phyloP scores from a whole-genome alignment of 1,140 invertebrate species.

The Parapsyche elsis region DNA sequence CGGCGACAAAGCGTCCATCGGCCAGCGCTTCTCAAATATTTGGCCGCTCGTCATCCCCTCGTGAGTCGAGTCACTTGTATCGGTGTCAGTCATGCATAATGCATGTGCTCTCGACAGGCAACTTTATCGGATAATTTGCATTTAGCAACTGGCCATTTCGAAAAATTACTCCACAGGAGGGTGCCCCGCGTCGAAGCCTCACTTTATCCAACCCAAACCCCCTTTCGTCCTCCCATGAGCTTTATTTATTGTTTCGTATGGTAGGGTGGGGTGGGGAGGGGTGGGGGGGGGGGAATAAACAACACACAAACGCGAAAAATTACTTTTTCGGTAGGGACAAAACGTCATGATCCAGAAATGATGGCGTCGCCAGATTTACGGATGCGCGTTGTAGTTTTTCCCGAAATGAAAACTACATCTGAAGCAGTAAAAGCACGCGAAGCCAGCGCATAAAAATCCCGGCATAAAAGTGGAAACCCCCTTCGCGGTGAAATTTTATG shows the following conservation, averaged over 20 bases:
- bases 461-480: slow-evolving; percentile 42
- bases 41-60: background rate
- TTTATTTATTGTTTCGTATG: too few species aligned
- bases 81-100: slow-evolving; percentile 21
- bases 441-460: slow-evolving; percentile 33
- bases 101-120: background rate
- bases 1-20: background rate
- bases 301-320: too few species aligned
- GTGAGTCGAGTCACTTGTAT: background rate
- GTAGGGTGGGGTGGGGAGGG: too few species aligned
- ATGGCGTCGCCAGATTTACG: background rate
- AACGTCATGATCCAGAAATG: too few species aligned
- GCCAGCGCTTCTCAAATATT: slow-evolving; percentile 7
- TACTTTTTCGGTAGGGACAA: too few species aligned
- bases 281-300: too few species aligned
- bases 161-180: background rate
- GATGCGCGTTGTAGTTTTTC: slow-evolving; percentile 11
- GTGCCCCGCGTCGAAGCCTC: too few species aligned
- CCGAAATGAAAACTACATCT: slow-evolving; percentile 41
- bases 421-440: slow-evolving; percentile 19
- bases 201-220: too few species aligned
- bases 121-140: slow-evolving; percentile 25
- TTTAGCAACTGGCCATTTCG: background rate
- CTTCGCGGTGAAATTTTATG: slow-evolving; percentile 30
- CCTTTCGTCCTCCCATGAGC: too few species aligned